phyloP scores from a whole-genome alignment of 2,113 vertebrate species.

The Hoplias malabaricus region DNA sequence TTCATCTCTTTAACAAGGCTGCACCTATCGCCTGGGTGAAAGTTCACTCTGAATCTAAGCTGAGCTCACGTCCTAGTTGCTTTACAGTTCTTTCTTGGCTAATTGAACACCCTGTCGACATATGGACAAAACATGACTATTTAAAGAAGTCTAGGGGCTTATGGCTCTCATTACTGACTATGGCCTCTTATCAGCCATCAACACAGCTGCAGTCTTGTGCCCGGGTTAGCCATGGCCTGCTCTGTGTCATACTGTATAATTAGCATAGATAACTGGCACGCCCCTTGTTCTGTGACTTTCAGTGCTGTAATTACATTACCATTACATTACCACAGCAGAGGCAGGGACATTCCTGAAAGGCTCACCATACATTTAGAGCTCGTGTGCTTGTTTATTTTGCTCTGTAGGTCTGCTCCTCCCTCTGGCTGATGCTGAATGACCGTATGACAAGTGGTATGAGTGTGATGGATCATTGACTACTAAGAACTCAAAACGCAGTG shows the following conservation, averaged over 20 bases:
- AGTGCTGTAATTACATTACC: conserved; percentile 42
- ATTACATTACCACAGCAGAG: conserved; percentile 49
- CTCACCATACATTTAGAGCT: conserved; percentile 47
- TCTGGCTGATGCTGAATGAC: background rate
- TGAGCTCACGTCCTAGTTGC: background rate
- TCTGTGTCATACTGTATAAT: conserved; percentile 60
- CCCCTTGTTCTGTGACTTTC: conserved; percentile 44
- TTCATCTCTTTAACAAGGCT: background rate
- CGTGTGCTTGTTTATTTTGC: conserved; percentile 49
- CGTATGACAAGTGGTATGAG: background rate
- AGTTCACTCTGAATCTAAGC: background rate
- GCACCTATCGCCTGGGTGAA: background rate
- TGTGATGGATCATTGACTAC: background rate
- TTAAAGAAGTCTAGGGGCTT: conserved; percentile 36
- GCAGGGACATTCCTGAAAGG: conserved; percentile 36
- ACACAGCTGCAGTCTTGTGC: conserved; percentile 30
- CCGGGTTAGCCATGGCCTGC: conserved; percentile 30
- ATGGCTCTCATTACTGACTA: conserved; percentile 40
- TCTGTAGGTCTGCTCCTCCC: conserved; percentile 24
- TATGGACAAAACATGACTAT: conserved; percentile 34
- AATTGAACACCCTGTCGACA: conserved; percentile 28
- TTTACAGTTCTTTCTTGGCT: conserved; percentile 11
- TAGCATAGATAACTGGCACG: conserved; percentile 52
- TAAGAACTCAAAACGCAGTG: background rate
- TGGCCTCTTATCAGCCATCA: conserved; percentile 40